phyloP scores from a whole-genome alignment of 1,140 invertebrate species.

The Venturia canescens region DNA sequence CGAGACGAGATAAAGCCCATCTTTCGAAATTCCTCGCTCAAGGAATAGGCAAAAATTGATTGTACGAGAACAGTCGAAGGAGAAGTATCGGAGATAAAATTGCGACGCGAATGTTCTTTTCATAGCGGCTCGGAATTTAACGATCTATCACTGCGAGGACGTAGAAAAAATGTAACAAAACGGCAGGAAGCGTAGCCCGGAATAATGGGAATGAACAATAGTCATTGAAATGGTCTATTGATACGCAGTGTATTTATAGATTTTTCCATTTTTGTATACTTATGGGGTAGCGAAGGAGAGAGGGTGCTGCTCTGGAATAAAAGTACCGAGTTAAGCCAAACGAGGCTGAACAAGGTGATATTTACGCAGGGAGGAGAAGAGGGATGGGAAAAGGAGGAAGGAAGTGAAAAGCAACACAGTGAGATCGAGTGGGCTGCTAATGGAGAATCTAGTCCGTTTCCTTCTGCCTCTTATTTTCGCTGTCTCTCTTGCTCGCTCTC shows the following conservation, averaged over 20 bases:
- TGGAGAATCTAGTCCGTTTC: conserved; percentile 41
- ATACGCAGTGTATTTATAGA: not conserved
- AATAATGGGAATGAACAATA: too few relatives aligned
- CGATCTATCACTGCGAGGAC: too few relatives aligned
- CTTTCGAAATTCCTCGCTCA: too few relatives aligned
- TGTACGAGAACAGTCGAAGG: too few relatives aligned
- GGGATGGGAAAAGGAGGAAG: not conserved
- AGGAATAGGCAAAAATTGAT: too few relatives aligned
- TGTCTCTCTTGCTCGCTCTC: not conserved
- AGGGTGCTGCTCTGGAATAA: not conserved
- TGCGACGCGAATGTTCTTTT: too few relatives aligned
- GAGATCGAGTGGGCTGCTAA: conserved; percentile 31
- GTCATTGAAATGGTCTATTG: too few relatives aligned
- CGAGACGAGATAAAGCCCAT: not conserved
- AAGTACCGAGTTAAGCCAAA: conserved; percentile 3
- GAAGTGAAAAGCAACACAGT: conserved; percentile 28
- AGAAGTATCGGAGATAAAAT: too few relatives aligned
- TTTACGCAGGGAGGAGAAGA: not conserved
- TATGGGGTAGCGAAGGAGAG: not conserved
- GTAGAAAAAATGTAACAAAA: too few relatives aligned
- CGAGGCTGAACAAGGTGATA: not conserved
- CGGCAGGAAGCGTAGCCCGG: too few relatives aligned
- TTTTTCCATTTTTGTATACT: not conserved
- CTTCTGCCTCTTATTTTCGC: not conserved
- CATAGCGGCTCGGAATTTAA: too few relatives aligned